phyloP scores from a whole-genome alignment of 2,797 vertebrate species.

The Limnodromus scolopaceus region DNA sequence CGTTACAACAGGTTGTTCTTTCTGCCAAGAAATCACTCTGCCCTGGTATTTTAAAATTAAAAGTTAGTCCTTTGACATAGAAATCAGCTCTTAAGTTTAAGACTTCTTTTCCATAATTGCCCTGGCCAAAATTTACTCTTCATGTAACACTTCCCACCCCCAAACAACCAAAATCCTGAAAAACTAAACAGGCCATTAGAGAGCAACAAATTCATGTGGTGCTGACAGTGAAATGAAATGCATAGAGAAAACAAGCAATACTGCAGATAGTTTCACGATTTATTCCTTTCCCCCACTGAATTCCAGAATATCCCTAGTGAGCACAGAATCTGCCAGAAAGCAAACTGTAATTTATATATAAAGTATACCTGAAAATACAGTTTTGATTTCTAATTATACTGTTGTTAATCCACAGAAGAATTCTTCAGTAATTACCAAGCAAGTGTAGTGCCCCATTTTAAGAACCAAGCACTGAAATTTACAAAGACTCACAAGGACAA shows the following conservation, averaged over 20 bases:
- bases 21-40: not conserved
- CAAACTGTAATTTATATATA: not conserved
- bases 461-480: not conserved
- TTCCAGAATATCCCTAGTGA: not conserved
- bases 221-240: not conserved
- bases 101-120: not conserved
- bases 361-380: not conserved
- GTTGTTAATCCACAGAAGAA: not conserved
- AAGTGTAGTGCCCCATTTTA: not conserved
- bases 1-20: not conserved
- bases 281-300: not conserved
- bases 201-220: not conserved
- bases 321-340: not conserved
- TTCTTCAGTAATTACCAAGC: not conserved
- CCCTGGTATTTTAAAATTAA: not conserved
- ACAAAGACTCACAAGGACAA: not conserved
- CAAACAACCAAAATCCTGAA: not conserved
- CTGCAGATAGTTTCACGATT: not conserved
- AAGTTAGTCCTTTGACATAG: not conserved
- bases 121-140: not conserved
- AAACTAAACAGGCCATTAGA: not conserved
- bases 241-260: not conserved
- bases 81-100: not conserved
- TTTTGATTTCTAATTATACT: not conserved
- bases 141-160: rapidly evolving